phyloP scores from a whole-genome alignment of 2,797 vertebrate genomes.

The Bradypus variegatus region DNA sequence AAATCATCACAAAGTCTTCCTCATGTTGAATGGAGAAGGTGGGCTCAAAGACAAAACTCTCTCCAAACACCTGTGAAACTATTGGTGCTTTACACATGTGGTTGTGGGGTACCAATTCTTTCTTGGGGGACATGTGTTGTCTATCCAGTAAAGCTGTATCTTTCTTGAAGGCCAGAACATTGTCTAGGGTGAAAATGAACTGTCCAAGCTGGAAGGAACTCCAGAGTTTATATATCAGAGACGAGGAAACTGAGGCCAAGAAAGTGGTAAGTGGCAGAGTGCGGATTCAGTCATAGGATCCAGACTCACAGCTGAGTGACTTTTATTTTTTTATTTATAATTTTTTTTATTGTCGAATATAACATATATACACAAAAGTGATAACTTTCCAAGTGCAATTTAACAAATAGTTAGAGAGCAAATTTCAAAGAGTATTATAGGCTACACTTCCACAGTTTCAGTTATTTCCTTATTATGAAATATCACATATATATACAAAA shows the following conservation, averaged over 20 bases:
- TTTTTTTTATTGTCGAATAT: no score
- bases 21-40: not conserved
- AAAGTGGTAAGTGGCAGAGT: not conserved
- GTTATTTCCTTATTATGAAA: no score
- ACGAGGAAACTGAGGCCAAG: not conserved
- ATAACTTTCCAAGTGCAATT: no score
- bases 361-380: no score
- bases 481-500: no score
- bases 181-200: not conserved
- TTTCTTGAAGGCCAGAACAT: not conserved
- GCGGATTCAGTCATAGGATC: not conserved
- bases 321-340: not conserved
- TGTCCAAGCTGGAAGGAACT: not conserved
- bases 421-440: no score
- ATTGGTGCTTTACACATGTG: not conserved
- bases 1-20: constrained; percentile 14
- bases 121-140: not conserved
- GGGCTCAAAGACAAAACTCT: constrained; percentile 20
- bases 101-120: not conserved
- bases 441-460: no score
- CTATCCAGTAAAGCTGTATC: not conserved
- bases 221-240: not conserved
- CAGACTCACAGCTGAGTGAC: not conserved
- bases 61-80: not conserved
- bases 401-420: no score